These are phyloP conservation scores for Lithophane semibrunnea DNA, from an alignment of 2,888 invertebrate species.

Conservation along the genomic window DNA sequence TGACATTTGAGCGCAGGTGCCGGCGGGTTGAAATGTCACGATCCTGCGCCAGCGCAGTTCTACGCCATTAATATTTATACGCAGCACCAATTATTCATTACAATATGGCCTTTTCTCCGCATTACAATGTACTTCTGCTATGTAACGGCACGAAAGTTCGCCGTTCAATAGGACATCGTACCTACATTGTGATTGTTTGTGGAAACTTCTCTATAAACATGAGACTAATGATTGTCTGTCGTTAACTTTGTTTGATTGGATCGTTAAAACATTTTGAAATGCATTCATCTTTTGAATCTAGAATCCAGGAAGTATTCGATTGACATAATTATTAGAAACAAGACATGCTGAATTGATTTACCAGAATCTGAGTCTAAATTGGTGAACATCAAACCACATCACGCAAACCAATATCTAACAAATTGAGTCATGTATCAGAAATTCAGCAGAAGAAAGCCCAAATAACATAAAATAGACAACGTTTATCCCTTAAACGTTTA, in stretches of 20 bases:
- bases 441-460: slow-evolving; percentile 62
- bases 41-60: slow-evolving; percentile 53
- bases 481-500: slow-evolving; percentile 75
- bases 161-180: slow-evolving; percentile 40
- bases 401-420: slow-evolving; percentile 18
- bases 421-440: slow-evolving; percentile 42
- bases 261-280: slow-evolving; percentile 1
- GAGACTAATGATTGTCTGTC: slow-evolving; percentile 2
- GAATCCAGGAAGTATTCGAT: neutral
- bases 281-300: neutral
- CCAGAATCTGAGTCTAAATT: no score
- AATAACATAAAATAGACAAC: slow-evolving; percentile 67
- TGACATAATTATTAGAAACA: neutral
- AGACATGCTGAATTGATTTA: neutral
- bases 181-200: slow-evolving; percentile 32
- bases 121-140: slow-evolving; percentile 43
- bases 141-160: slow-evolving; percentile 38
- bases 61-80: slow-evolving; percentile 63
- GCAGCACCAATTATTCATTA: slow-evolving; percentile 63
- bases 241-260: slow-evolving; percentile 24
- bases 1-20: slow-evolving; percentile 69
- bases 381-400: neutral
- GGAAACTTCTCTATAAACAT: slow-evolving; percentile 30
- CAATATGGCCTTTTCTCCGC: slow-evolving; percentile 58
- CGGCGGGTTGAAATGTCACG: slow-evolving; percentile 66